phyloP scores from a whole-genome alignment of 2,113 vertebrate species.

The Tragelaphus buxtoni region DNA sequence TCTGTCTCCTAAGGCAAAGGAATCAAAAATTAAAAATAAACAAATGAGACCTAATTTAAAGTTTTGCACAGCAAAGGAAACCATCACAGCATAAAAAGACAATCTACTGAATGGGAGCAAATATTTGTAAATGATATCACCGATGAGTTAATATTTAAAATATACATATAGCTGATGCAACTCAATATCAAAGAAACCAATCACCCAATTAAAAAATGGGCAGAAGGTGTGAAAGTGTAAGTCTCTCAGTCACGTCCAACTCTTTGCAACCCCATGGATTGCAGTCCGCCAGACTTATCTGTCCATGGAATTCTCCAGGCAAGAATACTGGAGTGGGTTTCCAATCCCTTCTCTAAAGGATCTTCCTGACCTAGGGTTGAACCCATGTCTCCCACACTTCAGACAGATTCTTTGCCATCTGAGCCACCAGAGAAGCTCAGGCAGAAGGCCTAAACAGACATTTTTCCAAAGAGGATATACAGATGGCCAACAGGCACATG shows the following conservation, averaged over 20 bases:
- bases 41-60: background rate
- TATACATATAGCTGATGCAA: background rate
- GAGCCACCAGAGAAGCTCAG: background rate
- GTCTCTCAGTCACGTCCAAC: background rate
- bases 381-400: background rate
- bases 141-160: background rate
- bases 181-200: background rate
- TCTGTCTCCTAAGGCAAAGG: background rate
- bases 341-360: background rate
- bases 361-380: background rate
- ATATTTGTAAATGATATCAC: background rate
- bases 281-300: background rate
- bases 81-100: background rate
- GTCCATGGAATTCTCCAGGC: background rate
- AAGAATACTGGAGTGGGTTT: background rate
- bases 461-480: background rate
- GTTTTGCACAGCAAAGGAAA: background rate
- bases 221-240: background rate
- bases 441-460: background rate
- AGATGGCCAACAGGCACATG: background rate
- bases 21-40: background rate
- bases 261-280: background rate
- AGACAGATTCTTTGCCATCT: background rate
- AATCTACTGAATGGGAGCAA: background rate
- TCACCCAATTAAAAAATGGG: background rate